These are phyloP conservation scores for Spisula solida DNA, from an alignment of 2,888 invertebrate genomes.

Conservation along the genomic window DNA sequence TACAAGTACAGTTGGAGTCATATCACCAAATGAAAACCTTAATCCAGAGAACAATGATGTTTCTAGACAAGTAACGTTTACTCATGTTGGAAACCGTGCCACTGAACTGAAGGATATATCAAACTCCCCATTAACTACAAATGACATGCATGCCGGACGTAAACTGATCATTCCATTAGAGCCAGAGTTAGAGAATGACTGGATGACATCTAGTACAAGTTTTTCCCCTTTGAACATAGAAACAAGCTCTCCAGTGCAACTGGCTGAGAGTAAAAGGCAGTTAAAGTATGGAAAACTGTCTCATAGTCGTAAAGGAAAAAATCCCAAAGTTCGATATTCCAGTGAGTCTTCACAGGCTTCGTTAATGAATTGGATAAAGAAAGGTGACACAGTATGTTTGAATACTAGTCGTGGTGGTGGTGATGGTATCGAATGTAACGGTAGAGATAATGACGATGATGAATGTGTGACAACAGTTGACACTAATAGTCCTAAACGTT, in stretches of 20 bases:
- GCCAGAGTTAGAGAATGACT: constrained; percentile 67
- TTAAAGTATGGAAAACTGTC: constrained; percentile 45
- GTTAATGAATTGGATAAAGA: constrained; percentile 59
- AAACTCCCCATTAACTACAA: constrained; percentile 64
- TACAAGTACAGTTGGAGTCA: constrained; percentile 62
- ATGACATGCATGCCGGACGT: constrained; percentile 42
- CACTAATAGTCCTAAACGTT: not conserved
- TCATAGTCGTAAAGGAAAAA: constrained; percentile 31
- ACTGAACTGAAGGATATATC: constrained; percentile 68
- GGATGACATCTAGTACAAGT: not conserved
- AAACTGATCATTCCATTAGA: constrained; percentile 75
- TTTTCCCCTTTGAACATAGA: constrained; percentile 35
- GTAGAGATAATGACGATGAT: constrained; percentile 53
- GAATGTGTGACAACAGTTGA: not conserved
- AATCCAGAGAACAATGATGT: constrained; percentile 55
- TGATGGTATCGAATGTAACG: constrained; percentile 46
- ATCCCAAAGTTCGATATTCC: constrained; percentile 43
- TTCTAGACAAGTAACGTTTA: constrained; percentile 4
- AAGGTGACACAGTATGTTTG: constrained; percentile 30
- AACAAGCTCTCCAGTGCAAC: not conserved
- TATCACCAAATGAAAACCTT: constrained; percentile 58
- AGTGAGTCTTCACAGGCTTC: constrained; percentile 52
- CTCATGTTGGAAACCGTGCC: constrained; percentile 35
- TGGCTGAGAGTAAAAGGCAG: constrained; percentile 11
- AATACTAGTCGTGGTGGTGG: constrained; percentile 22